Evolutionary conservation across 2,797 vertebrate species (phyloP).

Genomic region (Ibycter americanus): DNA sequence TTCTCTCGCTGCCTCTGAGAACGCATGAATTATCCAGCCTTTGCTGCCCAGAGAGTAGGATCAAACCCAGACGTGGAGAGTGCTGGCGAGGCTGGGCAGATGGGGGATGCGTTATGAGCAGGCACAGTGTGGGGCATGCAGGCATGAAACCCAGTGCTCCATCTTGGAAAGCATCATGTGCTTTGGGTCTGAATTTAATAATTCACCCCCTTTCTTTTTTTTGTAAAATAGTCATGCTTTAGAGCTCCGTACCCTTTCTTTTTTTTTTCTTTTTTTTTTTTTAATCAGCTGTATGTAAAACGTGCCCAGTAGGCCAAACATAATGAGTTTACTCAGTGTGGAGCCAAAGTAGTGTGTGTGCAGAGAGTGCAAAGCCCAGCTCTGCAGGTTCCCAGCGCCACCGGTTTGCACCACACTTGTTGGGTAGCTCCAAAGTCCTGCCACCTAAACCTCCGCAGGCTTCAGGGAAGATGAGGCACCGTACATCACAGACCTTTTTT

Average conservation of each 20-base stretch:
- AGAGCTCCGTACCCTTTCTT: not conserved
- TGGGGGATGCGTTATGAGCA: accelerated
- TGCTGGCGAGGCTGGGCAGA: not conserved
- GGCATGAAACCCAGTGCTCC: not conserved
- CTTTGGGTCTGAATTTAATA: not conserved
- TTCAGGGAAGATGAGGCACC: not conserved
- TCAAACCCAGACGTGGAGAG: not conserved
- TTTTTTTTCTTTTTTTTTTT: not conserved
- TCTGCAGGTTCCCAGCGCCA: not conserved
- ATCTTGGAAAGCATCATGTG: not conserved
- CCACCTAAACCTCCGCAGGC: not conserved
- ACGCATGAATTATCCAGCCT: constrained; percentile 33
- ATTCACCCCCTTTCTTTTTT: not conserved
- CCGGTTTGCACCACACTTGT: not conserved
- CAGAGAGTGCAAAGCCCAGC: not conserved
- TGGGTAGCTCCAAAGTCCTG: not conserved
- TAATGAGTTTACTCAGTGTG: not conserved
- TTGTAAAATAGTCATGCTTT: not conserved
- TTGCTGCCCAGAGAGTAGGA: not conserved
- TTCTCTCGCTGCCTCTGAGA: not conserved
- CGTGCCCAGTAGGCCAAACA: not conserved
- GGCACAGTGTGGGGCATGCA: not conserved
- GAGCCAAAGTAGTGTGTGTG: not conserved
- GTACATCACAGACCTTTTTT: not conserved
- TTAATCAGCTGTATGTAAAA: not conserved